Conservation (phyloP, 2,797 vertebrate species). For the Phataginus tricuspis region DNA sequence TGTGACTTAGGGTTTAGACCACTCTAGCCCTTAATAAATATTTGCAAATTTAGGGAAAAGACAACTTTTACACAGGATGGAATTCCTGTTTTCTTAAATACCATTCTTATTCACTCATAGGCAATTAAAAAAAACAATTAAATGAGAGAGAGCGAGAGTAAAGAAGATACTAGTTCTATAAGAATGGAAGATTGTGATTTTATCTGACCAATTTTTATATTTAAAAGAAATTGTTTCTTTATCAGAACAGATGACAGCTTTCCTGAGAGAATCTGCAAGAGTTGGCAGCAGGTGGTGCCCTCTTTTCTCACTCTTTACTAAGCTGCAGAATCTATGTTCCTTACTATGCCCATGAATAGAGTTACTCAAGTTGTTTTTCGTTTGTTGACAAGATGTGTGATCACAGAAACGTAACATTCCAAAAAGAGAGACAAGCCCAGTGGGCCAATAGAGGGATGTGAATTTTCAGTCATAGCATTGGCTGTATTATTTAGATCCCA, state of each 20-base stretch:
- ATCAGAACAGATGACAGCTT: neutral
- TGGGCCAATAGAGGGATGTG: neutral
- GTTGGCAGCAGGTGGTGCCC: neutral
- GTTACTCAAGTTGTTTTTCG: neutral
- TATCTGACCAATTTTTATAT: slow-evolving; percentile 13
- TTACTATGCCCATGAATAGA: neutral
- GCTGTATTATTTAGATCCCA: neutral
- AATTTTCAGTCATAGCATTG: neutral
- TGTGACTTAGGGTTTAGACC: neutral
- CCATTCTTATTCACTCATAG: neutral
- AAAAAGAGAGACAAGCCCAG: neutral
- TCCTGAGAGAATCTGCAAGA: neutral
- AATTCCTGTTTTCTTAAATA: neutral
- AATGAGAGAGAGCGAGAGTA: neutral
- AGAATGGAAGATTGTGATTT: neutral
- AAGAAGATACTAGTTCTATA: neutral
- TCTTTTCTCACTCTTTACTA: neutral
- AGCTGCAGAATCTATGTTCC: neutral
- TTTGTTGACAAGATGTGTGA: neutral
- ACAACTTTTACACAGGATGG: neutral
- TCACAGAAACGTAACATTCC: neutral
- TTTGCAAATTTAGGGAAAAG: neutral
- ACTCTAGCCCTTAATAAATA: neutral
- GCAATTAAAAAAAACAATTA: neutral
- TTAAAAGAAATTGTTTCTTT: slow-evolving; percentile 8